Evolutionary conservation across 2,113 vertebrate species (phyloP).

Genomic region (Calypte anna): DNA sequence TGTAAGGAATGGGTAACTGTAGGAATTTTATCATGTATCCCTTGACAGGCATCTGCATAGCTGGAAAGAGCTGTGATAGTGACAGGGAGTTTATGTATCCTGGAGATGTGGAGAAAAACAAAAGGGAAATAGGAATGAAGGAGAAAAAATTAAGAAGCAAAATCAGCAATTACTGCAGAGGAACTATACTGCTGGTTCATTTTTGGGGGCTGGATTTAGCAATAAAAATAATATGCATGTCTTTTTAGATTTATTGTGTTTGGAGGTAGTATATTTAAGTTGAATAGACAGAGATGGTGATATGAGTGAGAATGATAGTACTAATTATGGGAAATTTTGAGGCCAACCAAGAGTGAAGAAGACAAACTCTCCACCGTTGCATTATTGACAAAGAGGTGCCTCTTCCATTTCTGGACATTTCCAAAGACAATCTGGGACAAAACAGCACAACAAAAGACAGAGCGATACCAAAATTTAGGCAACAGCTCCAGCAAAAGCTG

Average conservation of each 20-base stretch:
- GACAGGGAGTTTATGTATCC: neutral
- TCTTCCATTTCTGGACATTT: neutral
- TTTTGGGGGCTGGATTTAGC: neutral
- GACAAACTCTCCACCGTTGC: neutral
- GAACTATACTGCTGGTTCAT: neutral
- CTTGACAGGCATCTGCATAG: neutral
- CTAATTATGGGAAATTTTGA: neutral
- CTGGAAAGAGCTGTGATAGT: neutral
- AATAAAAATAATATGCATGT: slow-evolving; percentile 16
- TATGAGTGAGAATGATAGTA: neutral
- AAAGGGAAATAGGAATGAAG: neutral
- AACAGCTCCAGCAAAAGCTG: neutral
- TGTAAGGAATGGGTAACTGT: neutral
- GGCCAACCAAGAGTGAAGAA: neutral
- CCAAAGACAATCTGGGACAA: neutral
- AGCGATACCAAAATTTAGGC: neutral
- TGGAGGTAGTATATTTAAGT: neutral
- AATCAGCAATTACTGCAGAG: neutral
- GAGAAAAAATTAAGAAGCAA: neutral
- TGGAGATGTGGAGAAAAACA: neutral
- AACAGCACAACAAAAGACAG: neutral
- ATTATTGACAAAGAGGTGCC: neutral
- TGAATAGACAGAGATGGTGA: neutral
- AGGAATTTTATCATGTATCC: neutral
- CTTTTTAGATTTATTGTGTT: slow-evolving; percentile 27